A percentile compares a stretch with the other conserved stretches of the same genome.
Evolutionary conservation across 2,113 vertebrate genomes (phyloP).

Genomic region (Gavialis gangeticus): DNA sequence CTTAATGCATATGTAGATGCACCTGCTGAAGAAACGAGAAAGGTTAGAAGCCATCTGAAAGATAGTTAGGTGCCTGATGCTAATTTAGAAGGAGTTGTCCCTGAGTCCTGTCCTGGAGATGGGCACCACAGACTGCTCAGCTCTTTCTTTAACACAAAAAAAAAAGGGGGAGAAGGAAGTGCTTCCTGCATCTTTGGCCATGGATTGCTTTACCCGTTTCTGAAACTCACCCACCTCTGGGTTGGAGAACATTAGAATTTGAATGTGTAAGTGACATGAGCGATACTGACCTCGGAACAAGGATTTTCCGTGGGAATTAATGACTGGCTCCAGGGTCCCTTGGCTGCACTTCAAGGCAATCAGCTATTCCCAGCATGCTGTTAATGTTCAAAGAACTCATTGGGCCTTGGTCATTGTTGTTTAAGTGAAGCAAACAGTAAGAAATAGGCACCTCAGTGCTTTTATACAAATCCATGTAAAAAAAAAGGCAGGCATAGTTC

Average conservation of each 20-base stretch:
- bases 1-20: no score
- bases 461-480: background rate
- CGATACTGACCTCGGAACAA: background rate
- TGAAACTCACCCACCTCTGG: slow-evolving; percentile 36
- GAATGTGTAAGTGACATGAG: slow-evolving; percentile 25
- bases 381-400: background rate
- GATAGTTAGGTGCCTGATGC: no score
- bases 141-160: no score
- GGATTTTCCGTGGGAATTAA: background rate
- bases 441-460: slow-evolving; percentile 14
- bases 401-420: slow-evolving; percentile 21
- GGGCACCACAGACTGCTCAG: no score
- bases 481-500: slow-evolving; percentile 3
- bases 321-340: background rate
- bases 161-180: no score
- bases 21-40: no score
- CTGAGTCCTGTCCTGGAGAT: no score
- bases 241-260: slow-evolving; percentile 26
- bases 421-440: slow-evolving; percentile 47
- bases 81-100: no score
- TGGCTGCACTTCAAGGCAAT: slow-evolving; percentile 10
- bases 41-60: no score
- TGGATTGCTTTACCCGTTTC: background rate
- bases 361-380: slow-evolving; percentile 21
- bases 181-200: slow-evolving; percentile 11